Conservation (phyloP, 2,113 vertebrate species). For the Triplophysa rosa region DNA sequence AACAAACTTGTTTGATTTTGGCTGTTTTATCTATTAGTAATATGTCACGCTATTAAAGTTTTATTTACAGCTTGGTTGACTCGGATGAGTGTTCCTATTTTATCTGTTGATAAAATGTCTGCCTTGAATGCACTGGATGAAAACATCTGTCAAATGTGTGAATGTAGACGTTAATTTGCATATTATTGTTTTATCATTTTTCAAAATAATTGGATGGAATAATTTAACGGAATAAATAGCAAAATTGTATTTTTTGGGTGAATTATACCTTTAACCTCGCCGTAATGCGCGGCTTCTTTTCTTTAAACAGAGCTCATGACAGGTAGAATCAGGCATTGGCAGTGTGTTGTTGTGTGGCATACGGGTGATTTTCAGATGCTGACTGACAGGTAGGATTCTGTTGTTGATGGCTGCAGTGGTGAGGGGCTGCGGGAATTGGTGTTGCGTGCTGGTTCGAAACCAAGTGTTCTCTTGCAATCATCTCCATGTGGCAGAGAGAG, state of each 20-base stretch:
- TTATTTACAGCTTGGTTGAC: background rate
- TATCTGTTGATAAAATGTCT: too few relatives aligned
- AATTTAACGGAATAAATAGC: too few relatives aligned
- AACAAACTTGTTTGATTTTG: conserved; percentile 36
- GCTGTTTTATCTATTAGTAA: conserved; percentile 8
- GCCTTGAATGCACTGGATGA: too few relatives aligned
- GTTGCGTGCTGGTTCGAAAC: conserved; percentile 51
- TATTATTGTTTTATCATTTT: too few relatives aligned
- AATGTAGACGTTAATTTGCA: too few relatives aligned
- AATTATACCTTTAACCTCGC: background rate
- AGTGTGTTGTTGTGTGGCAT: background rate
- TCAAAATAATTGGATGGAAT: too few relatives aligned
- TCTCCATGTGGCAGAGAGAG: conserved; percentile 52
- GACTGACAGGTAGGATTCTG: conserved; percentile 39
- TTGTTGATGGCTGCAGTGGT: conserved; percentile 18
- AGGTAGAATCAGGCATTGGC: conserved; percentile 32
- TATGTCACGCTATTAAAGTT: background rate
- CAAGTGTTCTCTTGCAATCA: conserved; percentile 59
- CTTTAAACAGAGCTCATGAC: background rate
- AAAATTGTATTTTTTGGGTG: background rate
- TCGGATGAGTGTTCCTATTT: too few relatives aligned
- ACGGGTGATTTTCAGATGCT: conserved; percentile 40
- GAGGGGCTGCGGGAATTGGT: conserved; percentile 46
- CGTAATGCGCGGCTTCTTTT: background rate
- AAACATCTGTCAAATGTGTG: too few relatives aligned